Evolutionary conservation across 2,888 invertebrate genomes (phyloP).

Genomic region (Marronus borbonicus): DNA sequence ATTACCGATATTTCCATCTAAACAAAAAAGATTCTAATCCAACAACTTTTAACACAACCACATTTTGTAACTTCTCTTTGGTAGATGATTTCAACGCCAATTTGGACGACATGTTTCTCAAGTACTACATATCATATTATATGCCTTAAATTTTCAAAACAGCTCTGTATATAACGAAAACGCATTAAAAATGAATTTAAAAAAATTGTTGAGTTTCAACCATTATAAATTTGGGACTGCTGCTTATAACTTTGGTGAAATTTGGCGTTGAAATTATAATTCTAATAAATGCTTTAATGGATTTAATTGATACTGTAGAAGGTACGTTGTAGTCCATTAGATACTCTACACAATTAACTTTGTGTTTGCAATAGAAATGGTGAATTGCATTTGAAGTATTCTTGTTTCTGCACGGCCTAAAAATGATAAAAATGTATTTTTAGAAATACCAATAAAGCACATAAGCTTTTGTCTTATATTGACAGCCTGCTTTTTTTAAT

Average conservation of each 20-base stretch:
- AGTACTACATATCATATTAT: conserved; percentile 35
- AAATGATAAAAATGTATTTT: too few relatives aligned
- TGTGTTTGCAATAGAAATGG: too few relatives aligned
- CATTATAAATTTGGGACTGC: not conserved
- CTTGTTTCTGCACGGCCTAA: too few relatives aligned
- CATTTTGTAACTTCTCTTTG: not conserved
- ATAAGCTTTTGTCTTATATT: too few relatives aligned
- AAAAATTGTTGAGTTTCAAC: not conserved
- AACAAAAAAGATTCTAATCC: too few relatives aligned
- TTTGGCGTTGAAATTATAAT: conserved; percentile 5
- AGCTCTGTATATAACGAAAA: not conserved
- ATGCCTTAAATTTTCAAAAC: conserved; percentile 40
- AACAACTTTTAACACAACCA: too few relatives aligned
- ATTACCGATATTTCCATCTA: too few relatives aligned
- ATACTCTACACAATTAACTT: too few relatives aligned
- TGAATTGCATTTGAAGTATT: too few relatives aligned
- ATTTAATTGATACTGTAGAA: not conserved
- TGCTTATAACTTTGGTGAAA: not conserved
- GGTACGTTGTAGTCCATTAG: too few relatives aligned
- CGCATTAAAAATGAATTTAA: not conserved
- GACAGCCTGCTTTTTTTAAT: too few relatives aligned
- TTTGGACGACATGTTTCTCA: conserved; percentile 14
- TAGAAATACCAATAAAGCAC: too few relatives aligned
- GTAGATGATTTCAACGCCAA: conserved; percentile 20
- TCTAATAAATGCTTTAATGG: not conserved